Evolutionary conservation across 2,113 vertebrate species (phyloP), one percentile per base, ranked within the genome.

Genomic region (Zootoca vivipara): DNA sequence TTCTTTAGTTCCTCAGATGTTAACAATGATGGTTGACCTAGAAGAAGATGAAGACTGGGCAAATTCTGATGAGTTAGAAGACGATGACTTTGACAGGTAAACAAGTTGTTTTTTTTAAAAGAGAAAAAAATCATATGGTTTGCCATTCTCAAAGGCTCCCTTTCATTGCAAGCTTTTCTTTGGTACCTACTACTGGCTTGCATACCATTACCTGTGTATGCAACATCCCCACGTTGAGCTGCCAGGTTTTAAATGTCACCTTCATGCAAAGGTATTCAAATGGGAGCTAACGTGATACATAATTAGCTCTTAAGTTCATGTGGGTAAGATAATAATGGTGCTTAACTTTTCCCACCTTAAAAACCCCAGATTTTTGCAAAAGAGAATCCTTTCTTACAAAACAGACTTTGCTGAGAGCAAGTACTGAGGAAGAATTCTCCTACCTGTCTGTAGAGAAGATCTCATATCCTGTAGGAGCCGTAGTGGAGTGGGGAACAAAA

Each of bases 21-120:
- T 99, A 94, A 95, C 98, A 1, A 99, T 99, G 98, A 99, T 99
- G 99, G 99, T 99, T 93, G 99, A 99, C 91, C 96, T 99, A 33
- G 99, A 99, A 95, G 99, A 99, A 30, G 98, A 99, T 78, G 99
- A 99, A 83, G 98, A 99, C 26, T 99, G 99, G 99, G 97, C 98
- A 52, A 98, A 98, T 96, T 98, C 98, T 2, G 99, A 99, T 87
- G 99, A 99, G 73, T 95, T 99, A 79, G 98, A 99, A 95, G 98
- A 99, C 67, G 99, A 99, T 87, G 98, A 99, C 93, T 99, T 99
- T 96, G 99, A 99, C 96, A 99, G 99, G 99, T 99, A 96, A 77
- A 4, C 16, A 13, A 56, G 40, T 9, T 81, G 10, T 46, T 65
- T 58, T 84, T 8, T 9, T 83, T 84, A 58, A 85, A 38, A 33